Conservation (phyloP, 2,797 vertebrate species). For the Luscinia luscinia region DNA sequence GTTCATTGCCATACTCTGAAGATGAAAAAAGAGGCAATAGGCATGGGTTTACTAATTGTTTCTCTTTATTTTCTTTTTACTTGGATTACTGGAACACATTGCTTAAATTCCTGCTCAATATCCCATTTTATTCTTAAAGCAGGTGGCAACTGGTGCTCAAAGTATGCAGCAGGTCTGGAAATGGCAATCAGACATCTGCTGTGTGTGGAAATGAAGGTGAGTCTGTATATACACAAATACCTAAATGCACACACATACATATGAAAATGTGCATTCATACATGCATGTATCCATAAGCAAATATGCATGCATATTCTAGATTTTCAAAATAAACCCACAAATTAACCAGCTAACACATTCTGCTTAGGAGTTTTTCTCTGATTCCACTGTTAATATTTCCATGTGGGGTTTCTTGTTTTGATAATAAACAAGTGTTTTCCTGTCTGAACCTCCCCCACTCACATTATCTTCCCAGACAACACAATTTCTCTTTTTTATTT, state of each 20-base stretch:
- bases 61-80: neutral
- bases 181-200: neutral
- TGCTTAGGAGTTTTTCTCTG: neutral
- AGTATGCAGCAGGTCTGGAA: neutral
- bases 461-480: neutral
- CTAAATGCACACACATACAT: accelerated
- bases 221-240: neutral
- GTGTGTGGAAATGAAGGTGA: neutral
- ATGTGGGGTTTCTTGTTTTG: neutral
- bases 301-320: neutral
- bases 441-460: neutral
- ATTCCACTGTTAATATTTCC: neutral
- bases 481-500: neutral
- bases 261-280: neutral
- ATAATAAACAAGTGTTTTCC: neutral
- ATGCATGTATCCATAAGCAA: neutral
- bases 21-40: neutral
- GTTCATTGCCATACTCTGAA: neutral
- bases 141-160: neutral
- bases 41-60: neutral
- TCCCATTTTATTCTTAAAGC: neutral
- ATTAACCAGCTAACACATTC: neutral
- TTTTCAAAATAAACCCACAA: neutral
- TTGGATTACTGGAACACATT: neutral
- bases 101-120: neutral